Conservation (phyloP, 2,888 invertebrate genomes). For the Odontocerum albicorne region DNA sequence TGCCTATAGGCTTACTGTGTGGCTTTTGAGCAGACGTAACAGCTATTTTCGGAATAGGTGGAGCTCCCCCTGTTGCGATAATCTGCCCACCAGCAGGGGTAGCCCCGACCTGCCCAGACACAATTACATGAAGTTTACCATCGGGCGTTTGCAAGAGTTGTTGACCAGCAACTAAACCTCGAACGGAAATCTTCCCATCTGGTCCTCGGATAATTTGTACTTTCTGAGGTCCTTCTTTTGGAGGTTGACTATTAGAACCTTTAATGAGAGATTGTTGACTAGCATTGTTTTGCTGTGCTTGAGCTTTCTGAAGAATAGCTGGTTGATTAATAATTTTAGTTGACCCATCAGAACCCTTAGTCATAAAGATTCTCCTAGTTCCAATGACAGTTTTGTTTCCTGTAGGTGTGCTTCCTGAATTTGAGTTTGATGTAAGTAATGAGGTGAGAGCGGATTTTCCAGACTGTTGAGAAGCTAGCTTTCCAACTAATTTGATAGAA, state of each 20-base stretch:
- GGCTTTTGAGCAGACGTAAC: constrained; percentile 35
- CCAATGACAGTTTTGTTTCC: constrained; percentile 68
- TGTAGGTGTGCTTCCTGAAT: constrained; percentile 48
- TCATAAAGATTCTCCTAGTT: constrained; percentile 71
- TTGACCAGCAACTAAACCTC: constrained; percentile 89
- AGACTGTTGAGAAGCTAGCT: constrained; percentile 62
- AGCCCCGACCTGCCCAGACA: constrained; percentile 62
- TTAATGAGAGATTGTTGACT: constrained; percentile 55
- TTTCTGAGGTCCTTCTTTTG: constrained; percentile 66
- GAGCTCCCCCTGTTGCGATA: constrained; percentile 42
- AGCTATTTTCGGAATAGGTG: constrained; percentile 33
- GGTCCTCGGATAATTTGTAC: constrained; percentile 90
- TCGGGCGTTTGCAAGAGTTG: constrained; percentile 92
- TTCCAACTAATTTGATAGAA: constrained; percentile 66
- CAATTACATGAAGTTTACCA: constrained; percentile 86
- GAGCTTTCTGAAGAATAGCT: constrained; percentile 57
- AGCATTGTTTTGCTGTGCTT: constrained; percentile 43
- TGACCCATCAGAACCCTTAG: constrained; percentile 70
- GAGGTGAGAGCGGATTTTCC: constrained; percentile 70
- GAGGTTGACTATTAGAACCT: constrained; percentile 48
- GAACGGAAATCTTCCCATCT: constrained; percentile 89
- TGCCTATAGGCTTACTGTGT: constrained; percentile 31
- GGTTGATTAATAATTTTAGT: constrained; percentile 65
- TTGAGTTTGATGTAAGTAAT: constrained; percentile 58
- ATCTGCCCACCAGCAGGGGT: constrained; percentile 53